Conservation (phyloP, 2,888 invertebrate species). For the Meghimatium bilineatum region DNA sequence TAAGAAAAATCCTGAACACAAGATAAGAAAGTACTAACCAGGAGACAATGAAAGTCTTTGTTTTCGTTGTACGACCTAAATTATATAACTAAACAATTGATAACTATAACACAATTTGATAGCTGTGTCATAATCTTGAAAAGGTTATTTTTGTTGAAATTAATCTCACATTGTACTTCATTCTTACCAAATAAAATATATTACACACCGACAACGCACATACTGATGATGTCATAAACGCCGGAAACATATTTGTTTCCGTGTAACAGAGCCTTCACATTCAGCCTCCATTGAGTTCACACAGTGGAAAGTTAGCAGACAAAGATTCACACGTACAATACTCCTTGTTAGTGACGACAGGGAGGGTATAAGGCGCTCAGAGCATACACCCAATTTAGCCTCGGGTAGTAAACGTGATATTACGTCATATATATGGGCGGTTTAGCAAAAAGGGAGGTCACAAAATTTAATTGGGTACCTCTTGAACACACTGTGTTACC, state of each 20-base stretch:
- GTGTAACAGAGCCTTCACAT: neutral
- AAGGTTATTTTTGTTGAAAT: too few species aligned
- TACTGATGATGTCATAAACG: too few species aligned
- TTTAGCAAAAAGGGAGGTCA: neutral
- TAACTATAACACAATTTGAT: too few species aligned
- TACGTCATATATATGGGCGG: neutral
- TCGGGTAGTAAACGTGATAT: constrained; percentile 7
- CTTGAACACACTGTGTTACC: neutral
- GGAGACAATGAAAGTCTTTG: too few species aligned
- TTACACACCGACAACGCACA: too few species aligned
- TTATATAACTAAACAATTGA: too few species aligned
- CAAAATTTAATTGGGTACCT: neutral
- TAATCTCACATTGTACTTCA: too few species aligned
- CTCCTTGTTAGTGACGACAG: neutral
- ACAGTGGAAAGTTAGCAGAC: neutral
- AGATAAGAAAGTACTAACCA: too few species aligned
- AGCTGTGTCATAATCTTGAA: too few species aligned
- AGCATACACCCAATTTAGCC: neutral
- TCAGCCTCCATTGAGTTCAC: neutral
- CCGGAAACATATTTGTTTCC: neutral
- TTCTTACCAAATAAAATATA: too few species aligned
- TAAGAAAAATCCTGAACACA: too few species aligned
- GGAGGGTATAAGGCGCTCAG: neutral
- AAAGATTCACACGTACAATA: neutral
- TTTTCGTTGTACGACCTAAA: too few species aligned